Percentiles rank a stretch among this genome's conserved stretches.
Evolutionary conservation across 2,797 vertebrate genomes (phyloP).

Genomic region (Monodelphis domestica): DNA sequence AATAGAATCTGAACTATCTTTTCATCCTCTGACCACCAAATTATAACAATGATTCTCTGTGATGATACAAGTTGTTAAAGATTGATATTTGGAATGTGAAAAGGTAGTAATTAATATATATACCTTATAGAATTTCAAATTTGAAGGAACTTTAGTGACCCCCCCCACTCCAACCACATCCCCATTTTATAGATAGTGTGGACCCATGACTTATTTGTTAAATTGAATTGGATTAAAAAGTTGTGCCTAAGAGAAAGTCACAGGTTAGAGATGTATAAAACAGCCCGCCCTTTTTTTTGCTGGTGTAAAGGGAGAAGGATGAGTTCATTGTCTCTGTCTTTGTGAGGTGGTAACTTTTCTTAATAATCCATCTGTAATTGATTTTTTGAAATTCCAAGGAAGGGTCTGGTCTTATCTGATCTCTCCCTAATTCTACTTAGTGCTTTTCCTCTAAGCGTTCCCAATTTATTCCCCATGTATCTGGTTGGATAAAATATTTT

Average conservation of each 20-base stretch:
- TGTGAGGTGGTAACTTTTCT: background rate
- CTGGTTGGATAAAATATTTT: background rate
- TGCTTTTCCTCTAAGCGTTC: background rate
- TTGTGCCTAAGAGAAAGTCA: background rate
- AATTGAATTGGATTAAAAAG: background rate
- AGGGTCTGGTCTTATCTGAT: background rate
- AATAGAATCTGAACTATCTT: background rate
- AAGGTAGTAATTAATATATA: background rate
- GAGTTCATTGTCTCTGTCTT: background rate
- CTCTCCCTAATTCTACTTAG: background rate
- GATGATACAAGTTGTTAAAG: background rate
- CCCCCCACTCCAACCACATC: background rate
- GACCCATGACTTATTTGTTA: background rate
- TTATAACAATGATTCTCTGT: background rate
- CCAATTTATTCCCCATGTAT: background rate
- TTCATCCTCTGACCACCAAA: background rate
- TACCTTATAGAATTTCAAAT: background rate
- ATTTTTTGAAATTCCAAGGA: background rate
- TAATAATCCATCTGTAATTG: background rate
- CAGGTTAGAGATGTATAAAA: background rate
- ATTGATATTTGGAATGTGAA: background rate
- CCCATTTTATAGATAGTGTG: background rate
- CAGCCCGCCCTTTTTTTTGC: background rate
- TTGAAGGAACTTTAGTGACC: background rate
- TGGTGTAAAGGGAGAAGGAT: background rate